Base-by-base conservation (phyloP, 2,113 vertebrate species). In the Tichodroma muraria region DNA sequence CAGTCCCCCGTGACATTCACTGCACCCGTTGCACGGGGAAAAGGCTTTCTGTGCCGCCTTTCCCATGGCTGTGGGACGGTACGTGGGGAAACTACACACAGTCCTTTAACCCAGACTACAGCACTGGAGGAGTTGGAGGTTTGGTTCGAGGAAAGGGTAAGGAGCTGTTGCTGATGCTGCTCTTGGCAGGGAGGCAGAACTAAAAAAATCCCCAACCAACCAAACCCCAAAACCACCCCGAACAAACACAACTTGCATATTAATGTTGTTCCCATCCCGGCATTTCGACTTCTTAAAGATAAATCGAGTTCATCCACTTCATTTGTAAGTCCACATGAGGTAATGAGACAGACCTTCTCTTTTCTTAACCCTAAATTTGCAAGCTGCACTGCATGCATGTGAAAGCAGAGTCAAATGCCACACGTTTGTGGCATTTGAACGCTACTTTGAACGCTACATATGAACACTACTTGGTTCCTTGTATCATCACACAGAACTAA, bases 1-100 rank as follows among this genome's bases (percentile, higher is more conserved):
- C 37, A 49, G n/a, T n/a, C 13, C 20, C 13, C 38, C 64, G 0
- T 2, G 33, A 2, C 4, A 4, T 25, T 28, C 31, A 3, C 0
- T 25, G 18, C 11, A 21, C 24, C 30, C 10, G 2, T 16, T 15
- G 10, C 16, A 0, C 8, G 0, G 2, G 8, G 8, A 9, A 20
- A 37, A 40, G 25, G 22, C 9, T 19, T 31, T 38, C 17, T 5
- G 4, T 3, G 2, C 23, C 16, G 59, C 79, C 54, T 45, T 44
- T 17, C 60, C 23, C 10, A 0, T 5, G 61, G 60, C n/a, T 11
- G 28, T 15, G 72, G 76, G 44, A 44, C n/a, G 42, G 28, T 20
- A 21, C 11, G 2, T 1, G 27, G 63, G 42, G 35, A 42, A 53
- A 42, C 21, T 8, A 21, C 22, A 15, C 1, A 1, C 28, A 6